These are phyloP conservation scores for Meliscaeva auricollis DNA, from an alignment of 2,888 invertebrate genomes.

Conservation along the genomic window DNA sequence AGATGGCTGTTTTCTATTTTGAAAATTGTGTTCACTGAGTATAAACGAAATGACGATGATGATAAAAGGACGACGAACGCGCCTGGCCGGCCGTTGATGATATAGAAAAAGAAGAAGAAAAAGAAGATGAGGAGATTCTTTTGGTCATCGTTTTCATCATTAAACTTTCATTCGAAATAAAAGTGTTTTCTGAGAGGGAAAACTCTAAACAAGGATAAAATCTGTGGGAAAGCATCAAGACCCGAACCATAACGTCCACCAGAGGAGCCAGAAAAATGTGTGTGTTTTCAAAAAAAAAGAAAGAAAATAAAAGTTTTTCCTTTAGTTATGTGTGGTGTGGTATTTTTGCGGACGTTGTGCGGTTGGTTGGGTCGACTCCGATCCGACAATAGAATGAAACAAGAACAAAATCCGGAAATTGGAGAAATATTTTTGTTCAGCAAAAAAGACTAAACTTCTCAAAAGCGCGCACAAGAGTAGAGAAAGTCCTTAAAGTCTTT, in stretches of 20 bases:
- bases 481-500: constrained; percentile 25
- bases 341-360: constrained; percentile 48
- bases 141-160: constrained; percentile 73
- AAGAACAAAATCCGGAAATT: constrained; percentile 40
- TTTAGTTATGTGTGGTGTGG: constrained; percentile 56
- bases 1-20: constrained; percentile 63
- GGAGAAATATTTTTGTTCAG: constrained; percentile 33
- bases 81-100: not conserved
- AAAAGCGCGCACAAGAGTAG: not conserved
- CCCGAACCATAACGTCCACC: not conserved
- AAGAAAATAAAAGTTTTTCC: constrained; percentile 38
- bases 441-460: not conserved
- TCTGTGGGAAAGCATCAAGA: constrained; percentile 51
- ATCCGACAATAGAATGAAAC: constrained; percentile 8
- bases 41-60: constrained; percentile 9
- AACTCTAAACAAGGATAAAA: constrained; percentile 70
- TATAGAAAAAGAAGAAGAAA: not conserved
- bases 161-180: constrained; percentile 74
- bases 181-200: constrained; percentile 66
- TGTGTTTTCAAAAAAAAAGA: constrained; percentile 11
- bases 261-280: constrained; percentile 40
- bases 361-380: constrained; percentile 13
- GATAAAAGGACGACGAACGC: not conserved
- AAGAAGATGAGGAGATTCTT: constrained; percentile 51
- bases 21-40: constrained; percentile 33